Evolutionary conservation across 2,888 invertebrate genomes (phyloP), one percentile per base, ranked within the genome.

Genomic region (Rosalia funebris): DNA sequence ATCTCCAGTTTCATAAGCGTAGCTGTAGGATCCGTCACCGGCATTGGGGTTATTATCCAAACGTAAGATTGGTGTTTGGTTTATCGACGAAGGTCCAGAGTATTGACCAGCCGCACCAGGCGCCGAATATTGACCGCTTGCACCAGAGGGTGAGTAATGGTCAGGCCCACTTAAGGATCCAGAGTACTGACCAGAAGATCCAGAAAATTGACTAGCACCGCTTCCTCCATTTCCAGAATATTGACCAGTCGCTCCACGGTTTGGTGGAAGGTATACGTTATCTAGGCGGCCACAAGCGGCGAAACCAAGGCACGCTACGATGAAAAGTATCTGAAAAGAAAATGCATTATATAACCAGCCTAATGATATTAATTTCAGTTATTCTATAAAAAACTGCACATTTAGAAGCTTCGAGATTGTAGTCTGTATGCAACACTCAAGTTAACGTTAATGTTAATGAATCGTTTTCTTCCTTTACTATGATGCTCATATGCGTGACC

Each of bases 1-100:
- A 70, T 86, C 85, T 14, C 84, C 85, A 11, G 86, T 85, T 76
- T 86, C 86, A 62, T 85, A 86, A 41, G 81, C 81, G 63, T 54
- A 75, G 55, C 69, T 70, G 60, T 74, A 75, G 41, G 65, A 65
- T 12, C 75, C 75, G 56, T 71, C 70, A 5, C 72, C 74, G 20
- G 66, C 60, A 57, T 72, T 74, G 2, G 53, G 53, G 31, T 66
- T 60, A 37, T 69, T 70, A 32, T 69, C 70, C 16, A 53, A n/a
- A 0, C 50, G 50, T 1, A 50, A 39, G 16, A 50, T 50, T 9
- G 50, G 50, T 3, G 39, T 16, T 34, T 50, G 50, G 14, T 50
- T 48, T 11, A 39, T 39, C 1, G 36, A 14, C 3, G 39, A 20
- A n/a, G 39, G 39, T 12, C 14, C 17, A 7, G 48, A 9, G 14